Evolutionary conservation across 2,888 invertebrate genomes (phyloP).

Genomic region (Acutogordius australiensis): DNA sequence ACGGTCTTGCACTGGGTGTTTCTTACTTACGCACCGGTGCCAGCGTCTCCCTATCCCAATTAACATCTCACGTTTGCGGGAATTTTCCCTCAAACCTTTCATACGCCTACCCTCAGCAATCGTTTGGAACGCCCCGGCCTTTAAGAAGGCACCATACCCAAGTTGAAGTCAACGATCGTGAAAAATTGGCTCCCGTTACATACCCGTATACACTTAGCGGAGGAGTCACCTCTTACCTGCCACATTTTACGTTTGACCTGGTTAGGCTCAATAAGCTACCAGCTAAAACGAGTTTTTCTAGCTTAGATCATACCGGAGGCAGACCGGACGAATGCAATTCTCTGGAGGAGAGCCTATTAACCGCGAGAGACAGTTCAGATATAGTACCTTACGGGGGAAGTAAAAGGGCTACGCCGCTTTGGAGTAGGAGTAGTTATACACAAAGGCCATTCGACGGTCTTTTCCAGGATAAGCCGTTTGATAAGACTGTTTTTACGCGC

Average conservation of each 20-base stretch:
- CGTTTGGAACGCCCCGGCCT: neutral
- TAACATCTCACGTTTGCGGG: neutral
- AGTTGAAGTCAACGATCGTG: neutral
- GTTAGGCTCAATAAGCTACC: neutral
- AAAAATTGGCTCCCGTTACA: neutral
- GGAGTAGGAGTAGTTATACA: too few species aligned
- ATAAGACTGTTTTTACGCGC: neutral
- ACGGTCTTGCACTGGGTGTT: too few species aligned
- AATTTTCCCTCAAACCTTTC: neutral
- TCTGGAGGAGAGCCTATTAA: too few species aligned
- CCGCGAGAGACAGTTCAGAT: neutral
- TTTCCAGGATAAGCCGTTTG: neutral
- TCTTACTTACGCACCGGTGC: neutral
- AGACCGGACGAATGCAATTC: neutral
- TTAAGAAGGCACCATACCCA: neutral
- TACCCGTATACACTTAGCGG: neutral
- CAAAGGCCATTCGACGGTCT: too few species aligned
- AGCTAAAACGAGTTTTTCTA: constrained; percentile 5
- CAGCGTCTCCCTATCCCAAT: neutral
- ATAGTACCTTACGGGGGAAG: too few species aligned
- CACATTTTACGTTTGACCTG: neutral
- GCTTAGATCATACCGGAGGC: neutral
- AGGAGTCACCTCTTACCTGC: neutral
- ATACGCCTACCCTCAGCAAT: neutral
- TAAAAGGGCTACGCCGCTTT: too few species aligned